These are phyloP conservation scores for Synergus gifuensis DNA, from an alignment of 2,888 invertebrate genomes.

Conservation along the genomic window DNA sequence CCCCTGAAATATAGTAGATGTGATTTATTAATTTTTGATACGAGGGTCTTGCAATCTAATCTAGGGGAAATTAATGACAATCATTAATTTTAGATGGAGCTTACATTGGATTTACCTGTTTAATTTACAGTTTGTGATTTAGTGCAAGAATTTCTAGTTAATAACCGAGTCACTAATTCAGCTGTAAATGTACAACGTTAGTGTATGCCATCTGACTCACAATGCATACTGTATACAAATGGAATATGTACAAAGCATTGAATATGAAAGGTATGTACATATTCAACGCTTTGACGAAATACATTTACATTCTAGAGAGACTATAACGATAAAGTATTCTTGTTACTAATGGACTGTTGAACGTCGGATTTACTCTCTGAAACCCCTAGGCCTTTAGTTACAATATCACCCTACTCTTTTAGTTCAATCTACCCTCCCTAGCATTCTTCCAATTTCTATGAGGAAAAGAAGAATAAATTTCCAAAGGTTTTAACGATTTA, in stretches of 20 bases:
- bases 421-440: background rate
- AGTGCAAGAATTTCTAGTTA: too few relatives aligned
- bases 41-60: too few relatives aligned
- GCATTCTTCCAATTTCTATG: background rate
- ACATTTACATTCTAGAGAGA: background rate
- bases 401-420: background rate
- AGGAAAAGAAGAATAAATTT: background rate
- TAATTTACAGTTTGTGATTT: too few relatives aligned
- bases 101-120: too few relatives aligned
- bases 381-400: background rate
- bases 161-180: background rate
- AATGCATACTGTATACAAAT: slow-evolving; percentile 22
- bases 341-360: slow-evolving; percentile 8
- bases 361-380: background rate
- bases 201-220: background rate
- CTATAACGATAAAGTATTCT: background rate
- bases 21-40: too few relatives aligned
- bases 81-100: too few relatives aligned
- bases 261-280: slow-evolving; percentile 17
- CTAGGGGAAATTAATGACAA: background rate
- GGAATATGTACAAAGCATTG: slow-evolving; percentile 30
- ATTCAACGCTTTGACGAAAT: slow-evolving; percentile 21
- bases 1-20: too few relatives aligned
- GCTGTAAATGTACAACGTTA: background rate
- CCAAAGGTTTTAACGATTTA: background rate